Evolutionary conservation across 2,113 vertebrate genomes (phyloP), one percentile per base, ranked within the genome.

Genomic region (Bombycilla garrulus): DNA sequence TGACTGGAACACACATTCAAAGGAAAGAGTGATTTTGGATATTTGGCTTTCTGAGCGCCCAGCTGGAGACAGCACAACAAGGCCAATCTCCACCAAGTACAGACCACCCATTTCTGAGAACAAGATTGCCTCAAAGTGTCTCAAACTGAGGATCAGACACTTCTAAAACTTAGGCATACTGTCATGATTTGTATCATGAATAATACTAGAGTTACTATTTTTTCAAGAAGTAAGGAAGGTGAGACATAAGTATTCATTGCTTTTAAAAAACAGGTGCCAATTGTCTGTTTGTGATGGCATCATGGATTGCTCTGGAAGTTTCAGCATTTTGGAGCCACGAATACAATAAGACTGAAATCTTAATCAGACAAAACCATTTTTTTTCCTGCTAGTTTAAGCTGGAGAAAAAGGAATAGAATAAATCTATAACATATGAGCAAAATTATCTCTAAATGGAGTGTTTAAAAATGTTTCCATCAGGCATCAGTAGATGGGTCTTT

Each of bases 401-500:
- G 67, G 42, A 86, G 82, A 89, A 92, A 82, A 29, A 82, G 40
- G 50, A 94, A 91, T 56, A 92, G 42, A 87, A 86, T 25, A 81
- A 78, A 94, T 83, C 58, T 74, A 9, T 77, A 85, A 86, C 76
- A 96, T 94, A 73, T 80, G 89, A 95, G 21, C 61, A 89, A 89
- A 89, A 89, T 71, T 89, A 89, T 88, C 83, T 94, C 47, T 92
- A 81, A 92, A 93, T 89, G 28, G 85, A 90, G 69, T 95, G 83
- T 93, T 96, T 92, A 82, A 82, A 90, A 92, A 74, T 67, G 90
- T 96, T 97, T 95, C 94, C 74, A 96, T 85, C 81, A 86, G 90
- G 81, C 86, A 94, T 82, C 71, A 95, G 69, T 87, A 91, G 88
- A 96, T 83, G 86, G 58, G 47, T 95, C 90, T 91, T 94, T 69